phyloP scores from a whole-genome alignment of 2,888 invertebrate species.

The Adineta ricciae region DNA sequence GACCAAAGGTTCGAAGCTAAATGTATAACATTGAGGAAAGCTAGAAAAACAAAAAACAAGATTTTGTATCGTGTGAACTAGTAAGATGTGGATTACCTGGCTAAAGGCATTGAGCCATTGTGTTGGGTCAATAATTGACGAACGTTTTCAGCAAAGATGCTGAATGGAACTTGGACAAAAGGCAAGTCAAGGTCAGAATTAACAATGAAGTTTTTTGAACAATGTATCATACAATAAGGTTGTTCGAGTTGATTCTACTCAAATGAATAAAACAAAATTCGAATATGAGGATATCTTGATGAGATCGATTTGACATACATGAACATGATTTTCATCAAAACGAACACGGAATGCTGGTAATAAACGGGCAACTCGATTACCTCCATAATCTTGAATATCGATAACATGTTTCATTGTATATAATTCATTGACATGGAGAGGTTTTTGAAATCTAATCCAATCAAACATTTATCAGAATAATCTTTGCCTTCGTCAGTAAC shows the following conservation, averaged over 20 bases:
- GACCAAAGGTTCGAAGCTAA: slow-evolving; percentile 32
- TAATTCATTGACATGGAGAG: not conserved
- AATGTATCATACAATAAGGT: not conserved
- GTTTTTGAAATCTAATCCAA: slow-evolving; percentile 21
- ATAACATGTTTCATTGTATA: slow-evolving; percentile 14
- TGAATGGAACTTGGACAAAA: not conserved
- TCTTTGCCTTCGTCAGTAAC: not conserved
- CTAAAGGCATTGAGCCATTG: slow-evolving; percentile 6
- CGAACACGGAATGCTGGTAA: not conserved
- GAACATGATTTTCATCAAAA: not conserved
- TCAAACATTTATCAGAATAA: too few relatives aligned
- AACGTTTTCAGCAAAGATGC: not conserved
- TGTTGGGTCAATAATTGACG: not conserved
- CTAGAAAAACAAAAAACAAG: not conserved
- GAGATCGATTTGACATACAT: not conserved
- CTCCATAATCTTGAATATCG: slow-evolving; percentile 16
- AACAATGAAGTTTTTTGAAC: not conserved
- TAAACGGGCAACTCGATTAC: not conserved
- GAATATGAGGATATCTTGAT: too few relatives aligned
- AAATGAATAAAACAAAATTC: not conserved
- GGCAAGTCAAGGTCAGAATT: slow-evolving; percentile 15
- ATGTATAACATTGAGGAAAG: not conserved
- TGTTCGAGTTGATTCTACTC: not conserved
- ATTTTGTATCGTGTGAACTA: not conserved
- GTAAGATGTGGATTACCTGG: not conserved